These are phyloP conservation scores for Protomyctophum bolini DNA, from an alignment of 2,113 vertebrate genomes.

Conservation along the genomic window DNA sequence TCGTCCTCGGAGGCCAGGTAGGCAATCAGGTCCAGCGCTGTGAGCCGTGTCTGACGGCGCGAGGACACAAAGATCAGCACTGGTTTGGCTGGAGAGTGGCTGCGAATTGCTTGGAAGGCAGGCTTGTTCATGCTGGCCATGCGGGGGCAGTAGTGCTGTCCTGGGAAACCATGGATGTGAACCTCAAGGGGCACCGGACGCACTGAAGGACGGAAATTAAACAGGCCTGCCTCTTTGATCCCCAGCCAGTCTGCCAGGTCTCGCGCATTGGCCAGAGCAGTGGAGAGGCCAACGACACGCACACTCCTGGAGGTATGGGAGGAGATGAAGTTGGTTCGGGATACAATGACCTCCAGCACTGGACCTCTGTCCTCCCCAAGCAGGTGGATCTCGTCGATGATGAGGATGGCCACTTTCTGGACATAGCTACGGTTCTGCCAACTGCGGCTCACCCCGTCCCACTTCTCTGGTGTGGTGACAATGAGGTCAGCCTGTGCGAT, in stretches of 20 bases:
- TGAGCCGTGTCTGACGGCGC: slow-evolving; percentile 94
- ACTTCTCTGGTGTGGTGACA: slow-evolving; percentile 98
- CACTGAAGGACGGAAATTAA: slow-evolving; percentile 98
- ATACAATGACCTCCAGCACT: slow-evolving; percentile 97
- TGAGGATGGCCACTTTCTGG: slow-evolving; percentile 95
- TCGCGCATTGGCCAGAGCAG: slow-evolving; percentile 95
- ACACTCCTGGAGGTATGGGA: slow-evolving; percentile 93
- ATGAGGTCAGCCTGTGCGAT: slow-evolving; percentile 95
- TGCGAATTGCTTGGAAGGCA: slow-evolving; percentile 95
- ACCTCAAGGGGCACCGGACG: slow-evolving; percentile 96
- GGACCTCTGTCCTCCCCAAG: slow-evolving; percentile 97
- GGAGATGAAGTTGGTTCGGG: slow-evolving; percentile 98
- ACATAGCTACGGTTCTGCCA: slow-evolving; percentile 98
- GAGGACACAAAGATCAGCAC: slow-evolving; percentile 98
- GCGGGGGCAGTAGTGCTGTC: slow-evolving; percentile 97
- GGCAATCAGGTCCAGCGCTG: slow-evolving; percentile 95
- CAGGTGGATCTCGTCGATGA: slow-evolving; percentile 98
- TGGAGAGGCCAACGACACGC: slow-evolving; percentile 94
- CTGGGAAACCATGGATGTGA: slow-evolving; percentile 97
- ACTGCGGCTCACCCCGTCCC: slow-evolving; percentile 97
- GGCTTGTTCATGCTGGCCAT: slow-evolving; percentile 99
- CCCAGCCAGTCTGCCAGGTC: slow-evolving; percentile 98
- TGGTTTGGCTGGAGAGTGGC: slow-evolving; percentile 96
- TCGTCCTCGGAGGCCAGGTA: slow-evolving; percentile 96
- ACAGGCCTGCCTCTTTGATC: slow-evolving; percentile 93